Evolutionary conservation across 2,888 invertebrate genomes (phyloP).

Genomic region (Electrophaes corylata): DNA sequence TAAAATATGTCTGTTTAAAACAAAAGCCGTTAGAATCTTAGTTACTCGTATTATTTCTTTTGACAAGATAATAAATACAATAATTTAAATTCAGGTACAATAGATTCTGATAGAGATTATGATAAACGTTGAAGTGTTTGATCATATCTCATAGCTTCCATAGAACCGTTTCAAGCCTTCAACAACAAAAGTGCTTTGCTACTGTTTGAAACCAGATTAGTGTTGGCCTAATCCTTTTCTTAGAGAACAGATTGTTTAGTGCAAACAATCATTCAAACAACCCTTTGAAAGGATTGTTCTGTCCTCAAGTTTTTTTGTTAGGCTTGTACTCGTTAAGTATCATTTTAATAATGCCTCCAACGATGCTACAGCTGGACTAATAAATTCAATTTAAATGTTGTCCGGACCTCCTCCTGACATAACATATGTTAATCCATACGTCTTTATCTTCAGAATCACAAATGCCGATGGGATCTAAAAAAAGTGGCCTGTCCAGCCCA

Average conservation of each 20-base stretch:
- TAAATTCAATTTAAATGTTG: conserved; percentile 83
- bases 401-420: conserved; percentile 76
- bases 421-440: conserved; percentile 83
- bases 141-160: conserved; percentile 55
- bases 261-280: conserved; percentile 18
- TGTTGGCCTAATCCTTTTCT: conserved; percentile 63
- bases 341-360: conserved; percentile 65
- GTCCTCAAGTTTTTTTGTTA: conserved; percentile 32
- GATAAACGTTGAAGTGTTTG: conserved; percentile 64
- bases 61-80: conserved; percentile 42
- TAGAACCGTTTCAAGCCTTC: conserved; percentile 56
- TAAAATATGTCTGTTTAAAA: conserved; percentile 23
- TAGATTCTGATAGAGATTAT: conserved; percentile 44
- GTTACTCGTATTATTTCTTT: conserved; percentile 16
- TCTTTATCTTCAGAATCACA: conserved; percentile 82
- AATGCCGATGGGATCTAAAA: conserved; percentile 72
- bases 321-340: conserved; percentile 41
- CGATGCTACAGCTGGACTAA: conserved; percentile 73
- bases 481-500: conserved; percentile 68
- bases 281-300: conserved; percentile 16
- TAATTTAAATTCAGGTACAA: conserved; percentile 47
- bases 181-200: conserved; percentile 61
- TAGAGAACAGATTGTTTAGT: conserved; percentile 60
- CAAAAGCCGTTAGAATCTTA: conserved; percentile 30
- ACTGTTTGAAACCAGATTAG: conserved; percentile 74